Conservation (phyloP, 2,888 invertebrate species). For the Petrophora chlorosata region DNA sequence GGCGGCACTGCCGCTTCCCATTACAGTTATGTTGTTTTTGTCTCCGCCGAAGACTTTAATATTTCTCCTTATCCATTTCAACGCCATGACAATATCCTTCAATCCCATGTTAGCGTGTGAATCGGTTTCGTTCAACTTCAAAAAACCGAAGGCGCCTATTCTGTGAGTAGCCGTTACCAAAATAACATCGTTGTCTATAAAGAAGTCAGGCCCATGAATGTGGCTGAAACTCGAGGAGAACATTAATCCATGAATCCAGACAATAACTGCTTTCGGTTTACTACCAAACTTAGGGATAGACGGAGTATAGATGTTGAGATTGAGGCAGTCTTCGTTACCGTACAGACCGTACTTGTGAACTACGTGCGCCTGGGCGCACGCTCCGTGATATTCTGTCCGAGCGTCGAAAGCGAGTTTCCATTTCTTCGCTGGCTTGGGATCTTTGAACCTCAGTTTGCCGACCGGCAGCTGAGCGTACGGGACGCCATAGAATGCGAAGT, state of each 20-base stretch:
- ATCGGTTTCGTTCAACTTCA: conserved; percentile 63
- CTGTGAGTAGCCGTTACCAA: conserved; percentile 68
- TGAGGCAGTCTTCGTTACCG: conserved; percentile 86
- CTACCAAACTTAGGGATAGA: conserved; percentile 52
- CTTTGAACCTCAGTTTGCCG: conserved; percentile 65
- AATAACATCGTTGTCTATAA: conserved; percentile 69
- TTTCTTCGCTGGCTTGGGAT: conserved; percentile 56
- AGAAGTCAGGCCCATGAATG: conserved; percentile 70
- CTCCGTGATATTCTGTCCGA: conserved; percentile 70
- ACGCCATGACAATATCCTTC: conserved; percentile 70
- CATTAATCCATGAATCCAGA: conserved; percentile 76
- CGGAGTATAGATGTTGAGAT: conserved; percentile 87
- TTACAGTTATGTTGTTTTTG: conserved; percentile 62
- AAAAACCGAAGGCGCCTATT: conserved; percentile 72
- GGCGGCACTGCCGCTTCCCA: conserved; percentile 71
- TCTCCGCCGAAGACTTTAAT: conserved; percentile 67
- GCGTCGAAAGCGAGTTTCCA: conserved; percentile 84
- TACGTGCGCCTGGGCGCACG: conserved; percentile 86
- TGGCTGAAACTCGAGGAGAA: conserved; percentile 74
- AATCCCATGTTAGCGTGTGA: conserved; percentile 72
- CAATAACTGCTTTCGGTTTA: conserved; percentile 56
- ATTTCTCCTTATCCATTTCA: conserved; percentile 73
- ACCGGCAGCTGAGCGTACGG: conserved; percentile 70
- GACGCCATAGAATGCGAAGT: conserved; percentile 70
- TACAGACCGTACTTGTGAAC: conserved; percentile 60